A percentile compares a stretch with the other conserved stretches of the same genome.
Evolutionary conservation across 2,797 vertebrate species (phyloP).

Genomic region (Hoplostethus mediterraneus): DNA sequence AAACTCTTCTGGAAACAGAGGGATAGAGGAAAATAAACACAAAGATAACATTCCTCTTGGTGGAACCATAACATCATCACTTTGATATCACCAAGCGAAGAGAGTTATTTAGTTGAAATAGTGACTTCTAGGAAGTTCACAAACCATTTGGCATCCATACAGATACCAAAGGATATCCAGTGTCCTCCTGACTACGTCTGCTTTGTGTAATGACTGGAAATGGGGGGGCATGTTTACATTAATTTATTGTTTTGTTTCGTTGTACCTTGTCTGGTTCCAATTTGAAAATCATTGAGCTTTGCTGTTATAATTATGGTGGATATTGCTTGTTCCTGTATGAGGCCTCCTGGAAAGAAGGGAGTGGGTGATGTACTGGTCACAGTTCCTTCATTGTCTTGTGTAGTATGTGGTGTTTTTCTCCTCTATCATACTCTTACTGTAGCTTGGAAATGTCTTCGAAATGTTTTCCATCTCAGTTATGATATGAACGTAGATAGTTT

Average conservation of each 20-base stretch:
- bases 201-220: constrained; percentile 33
- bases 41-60: constrained; percentile 38
- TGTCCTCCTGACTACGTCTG: constrained; percentile 36
- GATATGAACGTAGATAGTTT: neutral
- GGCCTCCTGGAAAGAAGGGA: neutral
- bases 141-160: constrained; percentile 23
- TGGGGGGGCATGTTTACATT: constrained; percentile 32
- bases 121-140: constrained; percentile 16
- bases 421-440: neutral
- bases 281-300: constrained; percentile 18
- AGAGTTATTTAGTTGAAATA: constrained; percentile 14
- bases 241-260: constrained; percentile 41
- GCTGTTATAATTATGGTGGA: constrained; percentile 17
- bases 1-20: constrained; percentile 23
- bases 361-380: neutral
- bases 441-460: neutral
- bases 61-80: constrained; percentile 49
- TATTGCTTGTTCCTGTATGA: neutral
- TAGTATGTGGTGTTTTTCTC: neutral
- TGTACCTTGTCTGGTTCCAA: constrained; percentile 24
- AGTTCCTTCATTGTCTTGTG: no score
- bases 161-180: constrained; percentile 11
- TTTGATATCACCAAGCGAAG: constrained; percentile 15
- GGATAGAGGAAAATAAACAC: constrained; percentile 47
- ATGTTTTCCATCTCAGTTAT: neutral